Evolutionary conservation across 2,888 invertebrate species (phyloP).

Genomic region (Eubasilissa splendida): DNA sequence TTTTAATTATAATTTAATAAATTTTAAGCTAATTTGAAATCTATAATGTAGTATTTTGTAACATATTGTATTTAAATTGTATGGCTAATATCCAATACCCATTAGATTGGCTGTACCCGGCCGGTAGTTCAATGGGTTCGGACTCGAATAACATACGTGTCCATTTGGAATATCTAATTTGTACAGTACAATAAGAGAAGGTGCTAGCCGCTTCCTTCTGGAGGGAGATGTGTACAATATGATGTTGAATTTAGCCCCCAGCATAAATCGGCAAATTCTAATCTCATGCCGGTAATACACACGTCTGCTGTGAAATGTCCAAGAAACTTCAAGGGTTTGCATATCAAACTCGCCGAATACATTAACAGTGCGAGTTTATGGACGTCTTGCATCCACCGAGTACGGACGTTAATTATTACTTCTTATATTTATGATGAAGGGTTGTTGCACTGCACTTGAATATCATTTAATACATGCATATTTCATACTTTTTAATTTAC

Average conservation of each 20-base stretch:
- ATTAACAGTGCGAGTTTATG: conserved; percentile 17
- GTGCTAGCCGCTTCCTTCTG: conserved; percentile 44
- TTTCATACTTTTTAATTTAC: too few species aligned
- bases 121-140: conserved; percentile 52
- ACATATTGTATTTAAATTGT: not conserved
- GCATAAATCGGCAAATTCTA: conserved; percentile 55
- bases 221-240: conserved; percentile 18
- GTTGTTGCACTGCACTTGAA: too few species aligned
- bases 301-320: conserved; percentile 46
- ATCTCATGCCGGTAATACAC: conserved; percentile 50
- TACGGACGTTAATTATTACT: too few species aligned
- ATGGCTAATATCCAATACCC: not conserved
- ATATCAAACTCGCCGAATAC: conserved; percentile 14
- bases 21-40: too few species aligned
- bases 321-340: conserved; percentile 26
- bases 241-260: conserved; percentile 15
- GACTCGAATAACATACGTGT: conserved; percentile 58
- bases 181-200: conserved; percentile 56
- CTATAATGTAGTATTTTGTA: not conserved
- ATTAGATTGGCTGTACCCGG: conserved; percentile 45
- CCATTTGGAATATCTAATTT: conserved; percentile 59
- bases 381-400: not conserved
- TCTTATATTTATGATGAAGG: too few species aligned
- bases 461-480: too few species aligned
- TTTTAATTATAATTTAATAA: too few species aligned